Conservation (phyloP, 2,113 vertebrate genomes). For the Acinonyx jubatus region DNA sequence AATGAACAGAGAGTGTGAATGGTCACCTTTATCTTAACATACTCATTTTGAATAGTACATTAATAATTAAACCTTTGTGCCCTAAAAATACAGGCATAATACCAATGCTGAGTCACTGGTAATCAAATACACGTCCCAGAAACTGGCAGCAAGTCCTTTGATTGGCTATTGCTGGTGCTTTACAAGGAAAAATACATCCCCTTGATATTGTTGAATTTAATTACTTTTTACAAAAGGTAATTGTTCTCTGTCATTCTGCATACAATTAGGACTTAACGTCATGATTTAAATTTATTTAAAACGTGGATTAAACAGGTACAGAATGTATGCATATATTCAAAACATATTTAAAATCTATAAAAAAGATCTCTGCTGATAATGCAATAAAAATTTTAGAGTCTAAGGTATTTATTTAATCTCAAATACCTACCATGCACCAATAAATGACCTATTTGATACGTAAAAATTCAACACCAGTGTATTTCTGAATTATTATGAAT, state of each 20-base stretch:
- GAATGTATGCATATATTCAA: background rate
- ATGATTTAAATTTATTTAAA: conserved; percentile 34
- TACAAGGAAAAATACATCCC: conserved; percentile 46
- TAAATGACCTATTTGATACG: background rate
- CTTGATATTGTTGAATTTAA: conserved; percentile 43
- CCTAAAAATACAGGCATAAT: conserved; percentile 51
- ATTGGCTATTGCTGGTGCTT: conserved; percentile 37
- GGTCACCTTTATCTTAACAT: conserved; percentile 51
- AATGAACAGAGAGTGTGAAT: conserved; percentile 45
- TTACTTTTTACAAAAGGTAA: conserved; percentile 61
- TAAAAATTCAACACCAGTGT: background rate
- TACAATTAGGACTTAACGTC: conserved; percentile 55
- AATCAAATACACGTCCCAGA: conserved; percentile 40
- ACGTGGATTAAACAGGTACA: background rate
- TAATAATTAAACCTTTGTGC: conserved; percentile 70
- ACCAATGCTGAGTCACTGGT: background rate
- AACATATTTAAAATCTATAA: background rate
- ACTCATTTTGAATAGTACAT: conserved; percentile 42
- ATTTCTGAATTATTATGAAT: background rate
- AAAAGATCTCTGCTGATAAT: background rate
- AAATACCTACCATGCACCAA: background rate
- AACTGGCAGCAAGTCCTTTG: conserved; percentile 1
- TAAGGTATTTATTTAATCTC: background rate
- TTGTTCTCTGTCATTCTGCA: conserved; percentile 51
- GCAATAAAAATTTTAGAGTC: background rate